Conservation (phyloP, 23 tunicate genomes). For the Phallusia fumigata region DNA sequence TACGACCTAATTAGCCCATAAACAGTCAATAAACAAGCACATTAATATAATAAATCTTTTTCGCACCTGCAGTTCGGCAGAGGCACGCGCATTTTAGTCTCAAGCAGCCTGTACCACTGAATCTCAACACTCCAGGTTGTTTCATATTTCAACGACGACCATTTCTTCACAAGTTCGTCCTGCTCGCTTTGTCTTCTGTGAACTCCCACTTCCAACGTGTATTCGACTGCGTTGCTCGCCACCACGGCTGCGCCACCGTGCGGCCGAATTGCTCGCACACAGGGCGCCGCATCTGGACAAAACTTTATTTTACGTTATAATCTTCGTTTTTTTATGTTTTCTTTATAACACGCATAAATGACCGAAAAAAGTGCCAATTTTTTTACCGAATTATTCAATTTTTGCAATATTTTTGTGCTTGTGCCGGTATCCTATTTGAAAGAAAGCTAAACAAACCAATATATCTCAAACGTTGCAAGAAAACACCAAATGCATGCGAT, state of each 20-base stretch:
- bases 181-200: constrained; percentile 34
- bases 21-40: background rate
- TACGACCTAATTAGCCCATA: too few relatives aligned
- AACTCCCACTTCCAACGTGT: constrained; percentile 36
- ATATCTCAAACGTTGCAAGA: too few relatives aligned
- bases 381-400: too few relatives aligned
- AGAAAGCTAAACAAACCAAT: too few relatives aligned
- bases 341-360: too few relatives aligned
- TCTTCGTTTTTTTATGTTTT: too few relatives aligned
- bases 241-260: constrained; percentile 49
- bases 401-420: too few relatives aligned
- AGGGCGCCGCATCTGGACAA: constrained; percentile 51
- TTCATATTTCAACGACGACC: constrained; percentile 24
- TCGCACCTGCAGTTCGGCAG: constrained; percentile 48
- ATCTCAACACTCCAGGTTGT: constrained; percentile 57
- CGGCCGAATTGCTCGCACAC: constrained; percentile 36
- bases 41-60: background rate
- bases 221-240: background rate
- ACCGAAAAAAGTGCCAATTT: too few relatives aligned
- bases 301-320: too few relatives aligned
- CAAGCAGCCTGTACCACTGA: constrained; percentile 52
- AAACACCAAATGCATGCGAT: too few relatives aligned
- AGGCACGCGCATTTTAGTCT: constrained; percentile 45
- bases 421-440: too few relatives aligned
- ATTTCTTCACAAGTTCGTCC: constrained; percentile 4